Base-by-base conservation (phyloP, 1,140 invertebrate species). In the Hypothenemus hampei region DNA sequence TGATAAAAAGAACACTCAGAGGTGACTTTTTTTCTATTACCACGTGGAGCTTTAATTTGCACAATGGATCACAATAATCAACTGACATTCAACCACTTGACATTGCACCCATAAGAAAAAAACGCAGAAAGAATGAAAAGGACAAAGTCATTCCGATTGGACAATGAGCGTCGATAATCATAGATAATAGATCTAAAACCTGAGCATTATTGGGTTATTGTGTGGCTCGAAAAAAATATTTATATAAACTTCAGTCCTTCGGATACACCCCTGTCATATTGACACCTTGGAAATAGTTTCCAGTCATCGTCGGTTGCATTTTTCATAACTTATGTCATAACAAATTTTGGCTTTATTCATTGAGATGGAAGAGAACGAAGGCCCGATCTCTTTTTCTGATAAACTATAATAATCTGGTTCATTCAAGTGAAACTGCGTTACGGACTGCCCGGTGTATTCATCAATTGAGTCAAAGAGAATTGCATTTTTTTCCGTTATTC, bases 251-350 rank as follows among this genome's bases (percentile, higher is more conserved):
- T 3, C 13, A 13, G 44, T 48, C 57, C 33, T 50, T 43, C 11
- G 44, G 44, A 50, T 52, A 58, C 50, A 61, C 55, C 55, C 50
- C 43, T 46, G 56, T 61, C 51, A 51, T 49, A 57, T 61, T 57
- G 59, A 61, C 55, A 57, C 59, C 55, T 58, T 52, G 16, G 26
- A 52, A 58, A 61, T 58, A 58, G n/a, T 56, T 52, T 47, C 56
- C 40, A 61, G 56, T 61, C 56, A 58, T 58, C 52, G 23, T 56
- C 51, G 51, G 48, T 61, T 53, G 60, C 51, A 61, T 58, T 58
- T 61, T 61, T 61, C 60, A 61, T 61, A 61, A 61, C 51, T 58
- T 57, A 41, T 58, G 60, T 61, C 60, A 61, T 58, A 61, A 61
- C 60, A 61, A 56, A 61, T 61, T 61, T 61, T 56, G 52, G 48